Evolutionary conservation across 2,888 invertebrate genomes (phyloP).

Genomic region (Copidosoma aretas): DNA sequence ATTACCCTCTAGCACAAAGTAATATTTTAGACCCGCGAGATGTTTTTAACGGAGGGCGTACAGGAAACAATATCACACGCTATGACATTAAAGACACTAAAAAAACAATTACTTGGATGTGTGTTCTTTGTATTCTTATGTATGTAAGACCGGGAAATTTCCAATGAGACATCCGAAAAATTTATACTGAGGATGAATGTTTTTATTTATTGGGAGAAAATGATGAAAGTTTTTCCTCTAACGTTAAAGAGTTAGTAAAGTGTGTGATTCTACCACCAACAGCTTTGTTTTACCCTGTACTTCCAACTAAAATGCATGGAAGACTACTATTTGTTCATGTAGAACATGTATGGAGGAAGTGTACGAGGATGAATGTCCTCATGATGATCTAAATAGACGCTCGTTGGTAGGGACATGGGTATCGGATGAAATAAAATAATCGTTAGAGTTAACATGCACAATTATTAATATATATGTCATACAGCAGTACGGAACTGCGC

Average conservation of each 20-base stretch:
- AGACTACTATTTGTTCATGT: conserved; percentile 56
- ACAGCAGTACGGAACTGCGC: neutral
- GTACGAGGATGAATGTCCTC: conserved; percentile 47
- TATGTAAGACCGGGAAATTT: neutral
- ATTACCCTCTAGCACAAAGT: neutral
- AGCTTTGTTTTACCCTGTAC: conserved; percentile 49
- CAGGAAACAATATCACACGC: neutral
- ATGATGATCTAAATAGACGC: conserved; percentile 45
- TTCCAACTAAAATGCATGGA: conserved; percentile 47
- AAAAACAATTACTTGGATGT: neutral
- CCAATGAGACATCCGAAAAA: neutral
- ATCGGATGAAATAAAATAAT: conserved; percentile 20
- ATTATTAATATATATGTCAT: neutral
- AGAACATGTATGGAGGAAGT: conserved; percentile 49
- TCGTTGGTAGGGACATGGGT: conserved; percentile 53
- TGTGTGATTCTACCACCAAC: conserved; percentile 45
- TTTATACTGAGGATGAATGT: neutral
- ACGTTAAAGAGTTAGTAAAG: conserved; percentile 45
- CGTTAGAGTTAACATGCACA: neutral
- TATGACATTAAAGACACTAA: neutral
- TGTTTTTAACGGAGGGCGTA: neutral
- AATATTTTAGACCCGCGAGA: neutral
- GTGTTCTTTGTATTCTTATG: no score
- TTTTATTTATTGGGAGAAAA: conserved; percentile 5
- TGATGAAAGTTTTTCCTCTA: conserved; percentile 20